Evolutionary conservation across 1,140 invertebrate species (phyloP), one percentile per base, ranked within the genome.

Genomic region (Galleria mellonella): DNA sequence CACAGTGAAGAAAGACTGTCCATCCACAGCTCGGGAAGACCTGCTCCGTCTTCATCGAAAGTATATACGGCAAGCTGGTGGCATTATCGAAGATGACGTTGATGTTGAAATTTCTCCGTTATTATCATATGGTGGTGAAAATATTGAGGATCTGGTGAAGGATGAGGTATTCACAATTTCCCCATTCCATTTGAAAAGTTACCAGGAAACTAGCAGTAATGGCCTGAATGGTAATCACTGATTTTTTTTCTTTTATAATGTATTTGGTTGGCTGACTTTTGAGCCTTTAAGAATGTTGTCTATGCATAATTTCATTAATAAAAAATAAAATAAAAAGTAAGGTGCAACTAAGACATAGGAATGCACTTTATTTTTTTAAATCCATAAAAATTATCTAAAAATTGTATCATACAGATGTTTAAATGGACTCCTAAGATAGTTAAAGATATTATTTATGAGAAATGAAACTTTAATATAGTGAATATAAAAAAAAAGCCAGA

Each of bases 31-130:
- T 2, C 87, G 92, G 10, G 86, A 90, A 11, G 94, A 96, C 66
- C 72, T 99, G 12, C 90, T 93, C 51, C 87, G 89, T 10, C 86
- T 98, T 9, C 97, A 99, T 77, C 91, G 91, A 52, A 91, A 91
- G 43, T 98, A 95, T 76, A 89, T 98, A 1, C 77, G 93, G 56
- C 87, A 91, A 43, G 96, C 96, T 8, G 97, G 97, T n/a, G 97
- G 94, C 0, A 90, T 86, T 8, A 87, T 93, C 27, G 87, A 89
- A 13, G 89, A 91, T 17, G 87, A 92, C 33, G 89, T 96, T 32
- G 87, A 92, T 29, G 91, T 94, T 64, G 97, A 99, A 88, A 94
- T 99, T 50, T 98, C 97, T 15, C 96, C 97, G 8, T 78, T 98
- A 0, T 81, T 98, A 0, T 97, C 96, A 0, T 98, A 98, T 65